Percentiles rank a stretch among this genome's conserved stretches.
phyloP scores from a whole-genome alignment of 2,888 invertebrate species.

The Sinhomidia bicolor region DNA sequence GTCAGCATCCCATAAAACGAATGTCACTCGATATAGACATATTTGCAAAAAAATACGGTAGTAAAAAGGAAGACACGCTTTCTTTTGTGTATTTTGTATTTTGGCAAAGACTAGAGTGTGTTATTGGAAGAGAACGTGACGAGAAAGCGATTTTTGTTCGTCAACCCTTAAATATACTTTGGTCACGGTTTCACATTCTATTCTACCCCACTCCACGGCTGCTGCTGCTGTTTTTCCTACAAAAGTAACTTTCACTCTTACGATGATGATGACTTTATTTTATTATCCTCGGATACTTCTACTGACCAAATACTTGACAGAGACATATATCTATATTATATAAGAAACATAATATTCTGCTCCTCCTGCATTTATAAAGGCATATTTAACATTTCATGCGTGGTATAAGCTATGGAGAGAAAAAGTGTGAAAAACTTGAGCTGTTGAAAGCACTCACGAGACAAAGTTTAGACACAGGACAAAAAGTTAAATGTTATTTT shows the following conservation, averaged over 20 bases:
- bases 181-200: background rate
- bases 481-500: constrained; percentile 7
- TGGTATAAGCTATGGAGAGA: background rate
- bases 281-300: background rate
- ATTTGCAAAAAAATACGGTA: too few species aligned
- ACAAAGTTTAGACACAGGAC: background rate
- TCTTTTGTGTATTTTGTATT: background rate
- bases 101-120: constrained; percentile 28
- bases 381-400: too few species aligned
- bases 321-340: background rate
- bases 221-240: background rate
- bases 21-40: background rate
- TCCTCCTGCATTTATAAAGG: too few species aligned
- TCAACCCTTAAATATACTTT: background rate
- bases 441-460: background rate
- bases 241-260: constrained; percentile 4
- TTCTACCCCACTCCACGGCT: background rate
- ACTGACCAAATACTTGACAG: background rate
- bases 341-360: too few species aligned
- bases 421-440: background rate
- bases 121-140: constrained; percentile 59
- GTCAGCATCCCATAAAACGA: background rate
- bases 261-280: background rate
- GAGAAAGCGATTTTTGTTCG: constrained; percentile 52
- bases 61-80: background rate